These are phyloP conservation scores for Callimorpha dominula DNA, from an alignment of 2,888 invertebrate genomes.

Conservation along the genomic window DNA sequence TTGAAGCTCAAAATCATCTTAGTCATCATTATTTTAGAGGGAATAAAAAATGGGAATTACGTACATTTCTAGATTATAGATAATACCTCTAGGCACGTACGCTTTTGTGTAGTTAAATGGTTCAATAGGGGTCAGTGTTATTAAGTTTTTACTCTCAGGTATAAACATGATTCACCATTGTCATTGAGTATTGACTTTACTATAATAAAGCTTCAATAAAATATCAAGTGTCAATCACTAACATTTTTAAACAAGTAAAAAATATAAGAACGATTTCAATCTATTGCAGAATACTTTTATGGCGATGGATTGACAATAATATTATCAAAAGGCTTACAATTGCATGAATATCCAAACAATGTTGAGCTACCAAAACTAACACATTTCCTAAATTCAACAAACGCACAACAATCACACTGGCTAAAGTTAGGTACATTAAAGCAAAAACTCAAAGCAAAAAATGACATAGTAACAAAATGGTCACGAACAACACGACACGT, in stretches of 20 bases:
- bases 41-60: constrained; percentile 10
- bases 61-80: not conserved
- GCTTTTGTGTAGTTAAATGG: constrained; percentile 13
- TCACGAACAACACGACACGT: constrained; percentile 62
- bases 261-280: constrained; percentile 1
- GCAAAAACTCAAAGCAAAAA: constrained; percentile 48
- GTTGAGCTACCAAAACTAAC: constrained; percentile 14
- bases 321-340: not conserved
- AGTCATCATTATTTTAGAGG: not conserved
- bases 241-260: not conserved
- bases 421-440: constrained; percentile 36
- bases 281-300: not conserved
- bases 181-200: constrained; percentile 34
- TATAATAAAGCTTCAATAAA: constrained; percentile 20
- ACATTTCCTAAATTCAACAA: constrained; percentile 21
- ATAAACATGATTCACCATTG: constrained; percentile 44
- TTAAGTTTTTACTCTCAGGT: constrained; percentile 30
- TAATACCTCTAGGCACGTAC: not conserved
- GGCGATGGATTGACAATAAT: not conserved
- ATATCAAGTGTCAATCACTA: constrained; percentile 22
- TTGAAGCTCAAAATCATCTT: not conserved
- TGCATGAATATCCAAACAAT: not conserved
- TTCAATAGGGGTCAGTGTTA: constrained; percentile 35
- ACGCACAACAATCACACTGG: constrained; percentile 16
- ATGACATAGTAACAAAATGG: constrained; percentile 60